Percentiles rank a stretch among this genome's conserved stretches.
phyloP scores from a whole-genome alignment of 2,797 vertebrate genomes.

The Poeciliopsis presidionis region DNA sequence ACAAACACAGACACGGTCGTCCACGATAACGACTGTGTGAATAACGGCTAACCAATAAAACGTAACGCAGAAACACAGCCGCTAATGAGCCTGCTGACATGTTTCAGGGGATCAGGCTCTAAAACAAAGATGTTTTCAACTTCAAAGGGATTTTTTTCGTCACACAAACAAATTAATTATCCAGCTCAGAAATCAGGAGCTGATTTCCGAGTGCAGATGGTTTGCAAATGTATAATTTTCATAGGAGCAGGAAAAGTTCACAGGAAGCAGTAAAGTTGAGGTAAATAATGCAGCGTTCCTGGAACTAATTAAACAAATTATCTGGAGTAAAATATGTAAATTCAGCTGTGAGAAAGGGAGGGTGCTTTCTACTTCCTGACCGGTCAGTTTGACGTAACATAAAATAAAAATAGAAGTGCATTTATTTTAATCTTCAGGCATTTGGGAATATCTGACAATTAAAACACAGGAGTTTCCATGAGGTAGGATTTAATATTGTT shows the following conservation, averaged over 20 bases:
- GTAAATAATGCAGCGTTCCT: background rate
- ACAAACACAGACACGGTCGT: constrained; percentile 33
- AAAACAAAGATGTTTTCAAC: background rate
- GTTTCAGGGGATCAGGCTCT: constrained; percentile 48
- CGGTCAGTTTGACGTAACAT: background rate
- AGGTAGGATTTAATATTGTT: too few species aligned
- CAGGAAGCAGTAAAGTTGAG: background rate
- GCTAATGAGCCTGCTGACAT: constrained; percentile 65
- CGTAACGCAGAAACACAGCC: constrained; percentile 43
- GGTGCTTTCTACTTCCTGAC: background rate
- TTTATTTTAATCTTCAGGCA: background rate
- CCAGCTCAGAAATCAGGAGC: background rate
- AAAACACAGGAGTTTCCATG: too few species aligned
- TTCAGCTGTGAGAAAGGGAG: background rate
- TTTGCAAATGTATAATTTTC: background rate
- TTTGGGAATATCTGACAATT: too few species aligned
- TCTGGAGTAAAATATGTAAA: background rate
- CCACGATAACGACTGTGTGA: constrained; percentile 56
- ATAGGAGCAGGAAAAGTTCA: background rate
- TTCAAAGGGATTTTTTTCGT: background rate
- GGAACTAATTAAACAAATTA: constrained; percentile 3
- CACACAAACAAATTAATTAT: background rate
- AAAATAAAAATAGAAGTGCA: background rate
- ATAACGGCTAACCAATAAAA: constrained; percentile 51
- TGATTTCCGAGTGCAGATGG: background rate